Evolutionary conservation across 2,888 invertebrate species (phyloP).

Genomic region (Clitarchus hookeri): DNA sequence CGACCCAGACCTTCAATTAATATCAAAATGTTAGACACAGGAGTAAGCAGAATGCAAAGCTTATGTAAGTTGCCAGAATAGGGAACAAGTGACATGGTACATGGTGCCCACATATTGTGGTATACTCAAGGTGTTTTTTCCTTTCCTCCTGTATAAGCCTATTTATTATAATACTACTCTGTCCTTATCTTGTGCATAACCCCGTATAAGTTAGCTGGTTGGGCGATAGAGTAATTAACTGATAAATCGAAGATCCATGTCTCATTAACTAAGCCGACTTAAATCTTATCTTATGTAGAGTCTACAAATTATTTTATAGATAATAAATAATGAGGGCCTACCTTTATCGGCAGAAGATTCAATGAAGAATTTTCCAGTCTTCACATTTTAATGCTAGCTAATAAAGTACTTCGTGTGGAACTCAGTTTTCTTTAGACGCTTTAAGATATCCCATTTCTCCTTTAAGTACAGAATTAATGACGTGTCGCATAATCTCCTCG

Average conservation of each 20-base stretch:
- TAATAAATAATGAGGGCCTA: background rate
- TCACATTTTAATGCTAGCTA: background rate
- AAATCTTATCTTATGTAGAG: too few relatives aligned
- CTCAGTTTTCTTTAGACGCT: background rate
- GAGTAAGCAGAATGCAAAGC: background rate
- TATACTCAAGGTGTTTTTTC: background rate
- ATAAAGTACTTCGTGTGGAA: constrained; percentile 7
- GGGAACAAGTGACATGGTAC: background rate
- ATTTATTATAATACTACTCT: background rate
- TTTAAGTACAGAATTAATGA: background rate
- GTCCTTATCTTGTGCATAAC: background rate
- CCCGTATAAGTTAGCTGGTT: too few relatives aligned
- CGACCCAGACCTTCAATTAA: background rate
- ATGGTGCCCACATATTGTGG: background rate
- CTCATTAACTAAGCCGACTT: too few relatives aligned
- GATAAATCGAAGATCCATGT: too few relatives aligned
- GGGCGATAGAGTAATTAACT: too few relatives aligned
- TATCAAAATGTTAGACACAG: background rate
- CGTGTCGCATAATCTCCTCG: background rate
- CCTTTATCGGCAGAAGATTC: background rate
- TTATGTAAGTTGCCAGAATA: background rate
- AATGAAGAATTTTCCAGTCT: background rate
- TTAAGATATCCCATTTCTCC: constrained; percentile 6
- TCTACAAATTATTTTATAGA: too few relatives aligned
- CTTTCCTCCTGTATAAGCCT: background rate